Evolutionary conservation across 2,888 invertebrate species (phyloP).

Genomic region (Cryptus armator): DNA sequence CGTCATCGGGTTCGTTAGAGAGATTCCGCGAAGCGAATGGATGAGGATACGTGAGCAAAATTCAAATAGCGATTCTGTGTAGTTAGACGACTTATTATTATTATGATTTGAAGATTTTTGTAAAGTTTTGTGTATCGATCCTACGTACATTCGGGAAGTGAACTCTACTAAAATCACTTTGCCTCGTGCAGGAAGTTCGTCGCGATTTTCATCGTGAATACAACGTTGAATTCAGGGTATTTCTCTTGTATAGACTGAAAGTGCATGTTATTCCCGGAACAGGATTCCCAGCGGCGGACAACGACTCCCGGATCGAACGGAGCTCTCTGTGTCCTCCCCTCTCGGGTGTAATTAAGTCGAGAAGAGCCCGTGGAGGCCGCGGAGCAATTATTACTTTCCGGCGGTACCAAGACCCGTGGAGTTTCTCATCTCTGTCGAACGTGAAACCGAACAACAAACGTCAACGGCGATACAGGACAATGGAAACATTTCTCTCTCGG

Average conservation of each 20-base stretch:
- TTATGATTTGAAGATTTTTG: too few relatives aligned
- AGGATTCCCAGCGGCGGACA: slow-evolving; percentile 55
- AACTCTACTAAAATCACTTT: slow-evolving; percentile 45
- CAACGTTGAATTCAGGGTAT: slow-evolving; percentile 28
- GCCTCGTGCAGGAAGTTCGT: slow-evolving; percentile 52
- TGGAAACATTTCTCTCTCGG: slow-evolving; percentile 47
- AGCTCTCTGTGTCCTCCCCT: slow-evolving; percentile 16
- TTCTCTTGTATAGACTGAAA: slow-evolving; percentile 17
- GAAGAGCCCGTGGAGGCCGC: slow-evolving; percentile 61
- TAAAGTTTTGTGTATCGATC: too few relatives aligned
- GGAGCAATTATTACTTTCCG: slow-evolving; percentile 67
- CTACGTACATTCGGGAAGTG: neutral
- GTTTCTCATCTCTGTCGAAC: slow-evolving; percentile 31
- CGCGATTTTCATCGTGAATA: slow-evolving; percentile 60
- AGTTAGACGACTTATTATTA: neutral
- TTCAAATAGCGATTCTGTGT: neutral
- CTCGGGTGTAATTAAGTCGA: slow-evolving; percentile 65
- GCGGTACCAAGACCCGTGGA: slow-evolving; percentile 7
- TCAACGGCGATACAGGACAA: slow-evolving; percentile 51
- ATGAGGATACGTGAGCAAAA: slow-evolving; percentile 22
- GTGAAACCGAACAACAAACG: slow-evolving; percentile 35
- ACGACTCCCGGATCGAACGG: slow-evolving; percentile 56
- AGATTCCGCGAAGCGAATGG: neutral
- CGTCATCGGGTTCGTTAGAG: slow-evolving; percentile 21
- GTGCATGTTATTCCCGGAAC: slow-evolving; percentile 51